phyloP scores from a whole-genome alignment of 2,888 invertebrate species.

The Pasiphila rectangulata region DNA sequence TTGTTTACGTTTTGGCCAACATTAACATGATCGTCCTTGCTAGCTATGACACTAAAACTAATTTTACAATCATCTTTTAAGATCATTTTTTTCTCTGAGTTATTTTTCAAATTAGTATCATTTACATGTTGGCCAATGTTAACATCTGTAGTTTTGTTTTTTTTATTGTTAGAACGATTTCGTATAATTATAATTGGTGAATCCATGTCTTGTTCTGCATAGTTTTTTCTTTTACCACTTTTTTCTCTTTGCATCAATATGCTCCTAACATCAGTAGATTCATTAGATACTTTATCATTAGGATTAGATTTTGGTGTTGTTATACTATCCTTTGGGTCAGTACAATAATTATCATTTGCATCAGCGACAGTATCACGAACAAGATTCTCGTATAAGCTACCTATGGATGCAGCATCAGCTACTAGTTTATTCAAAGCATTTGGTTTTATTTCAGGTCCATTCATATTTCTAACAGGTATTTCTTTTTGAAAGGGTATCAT shows the following conservation, averaged over 20 bases:
- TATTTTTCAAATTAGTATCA: neutral
- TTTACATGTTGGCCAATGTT: neutral
- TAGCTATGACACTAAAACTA: too few relatives aligned
- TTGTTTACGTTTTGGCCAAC: too few relatives aligned
- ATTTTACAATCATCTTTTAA: neutral
- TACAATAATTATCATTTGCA: slow-evolving; percentile 11
- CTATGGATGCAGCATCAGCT: slow-evolving; percentile 5
- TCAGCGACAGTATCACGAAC: slow-evolving; percentile 13
- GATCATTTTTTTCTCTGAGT: neutral
- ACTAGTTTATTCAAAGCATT: too few relatives aligned
- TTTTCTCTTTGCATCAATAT: neutral
- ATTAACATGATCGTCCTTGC: too few relatives aligned
- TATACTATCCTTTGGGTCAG: neutral
- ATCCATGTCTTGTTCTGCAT: neutral
- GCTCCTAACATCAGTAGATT: neutral
- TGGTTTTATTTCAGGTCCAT: neutral
- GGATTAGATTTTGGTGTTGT: neutral
- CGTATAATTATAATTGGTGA: neutral
- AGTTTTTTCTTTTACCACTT: neutral
- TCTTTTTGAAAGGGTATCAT: slow-evolving; percentile 3
- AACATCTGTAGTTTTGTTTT: neutral
- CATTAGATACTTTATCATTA: neutral
- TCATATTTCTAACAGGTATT: neutral
- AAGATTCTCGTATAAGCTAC: slow-evolving; percentile 10
- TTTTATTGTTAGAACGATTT: too few relatives aligned